These are phyloP conservation scores for Radopholus similis DNA, from an alignment of 1,140 invertebrate genomes.

Conservation along the genomic window DNA sequence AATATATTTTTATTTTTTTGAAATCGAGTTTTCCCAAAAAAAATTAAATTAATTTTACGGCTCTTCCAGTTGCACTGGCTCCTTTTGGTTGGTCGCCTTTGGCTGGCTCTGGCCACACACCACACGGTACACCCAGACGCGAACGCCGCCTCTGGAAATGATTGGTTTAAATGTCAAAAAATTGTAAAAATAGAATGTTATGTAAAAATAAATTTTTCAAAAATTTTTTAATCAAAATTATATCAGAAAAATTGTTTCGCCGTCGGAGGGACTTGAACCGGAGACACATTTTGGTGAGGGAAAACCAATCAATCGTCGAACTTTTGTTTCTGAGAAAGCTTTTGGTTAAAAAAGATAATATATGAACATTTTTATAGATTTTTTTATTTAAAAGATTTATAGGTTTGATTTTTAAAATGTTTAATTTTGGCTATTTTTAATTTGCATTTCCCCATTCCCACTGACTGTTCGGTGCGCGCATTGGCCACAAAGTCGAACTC, in stretches of 20 bases:
- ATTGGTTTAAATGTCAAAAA: neutral
- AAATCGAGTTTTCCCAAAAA: too few relatives aligned
- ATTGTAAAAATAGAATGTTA: constrained; percentile 1
- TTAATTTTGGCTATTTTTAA: neutral
- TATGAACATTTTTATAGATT: neutral
- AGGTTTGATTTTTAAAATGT: neutral
- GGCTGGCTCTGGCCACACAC: constrained; percentile 41
- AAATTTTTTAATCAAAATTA: neutral
- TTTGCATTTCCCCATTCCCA: too few relatives aligned
- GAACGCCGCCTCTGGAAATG: constrained; percentile 54
- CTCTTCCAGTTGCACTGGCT: neutral
- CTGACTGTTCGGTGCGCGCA: constrained; percentile 56
- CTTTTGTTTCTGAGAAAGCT: neutral
- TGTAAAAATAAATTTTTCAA: neutral
- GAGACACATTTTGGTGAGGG: neutral
- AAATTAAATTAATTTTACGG: neutral
- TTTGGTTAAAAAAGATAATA: neutral
- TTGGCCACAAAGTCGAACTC: constrained; percentile 59
- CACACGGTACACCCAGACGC: constrained; percentile 58
- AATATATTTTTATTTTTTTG: neutral
- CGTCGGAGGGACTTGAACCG: too few relatives aligned
- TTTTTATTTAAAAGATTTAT: neutral
- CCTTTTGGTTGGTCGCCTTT: neutral
- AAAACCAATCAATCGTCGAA: neutral
- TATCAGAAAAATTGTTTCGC: too few relatives aligned